These are phyloP conservation scores for Blastomussa wellsi DNA, from an alignment of 92 coral and sea anemone genomes.

Conservation along the genomic window DNA sequence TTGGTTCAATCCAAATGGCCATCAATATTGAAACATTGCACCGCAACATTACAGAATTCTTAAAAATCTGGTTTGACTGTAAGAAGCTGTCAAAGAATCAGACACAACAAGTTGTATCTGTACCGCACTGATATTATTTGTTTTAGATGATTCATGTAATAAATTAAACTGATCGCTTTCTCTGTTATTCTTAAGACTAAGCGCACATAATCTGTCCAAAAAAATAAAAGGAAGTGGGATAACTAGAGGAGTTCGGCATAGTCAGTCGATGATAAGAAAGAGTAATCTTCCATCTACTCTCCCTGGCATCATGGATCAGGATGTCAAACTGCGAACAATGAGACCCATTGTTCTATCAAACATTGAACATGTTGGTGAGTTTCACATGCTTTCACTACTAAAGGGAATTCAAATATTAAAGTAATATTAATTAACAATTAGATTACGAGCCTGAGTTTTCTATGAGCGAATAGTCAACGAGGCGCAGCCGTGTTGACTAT, in stretches of 20 bases:
- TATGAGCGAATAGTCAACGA: no score
- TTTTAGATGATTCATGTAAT: no score
- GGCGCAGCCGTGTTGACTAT: no score
- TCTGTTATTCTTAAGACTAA: constrained; percentile 1
- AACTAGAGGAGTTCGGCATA: constrained; percentile 34
- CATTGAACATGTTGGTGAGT: constrained; percentile 61
- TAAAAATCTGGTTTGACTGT: no score
- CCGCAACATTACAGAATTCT: no score
- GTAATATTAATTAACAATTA: no score
- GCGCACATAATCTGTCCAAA: constrained; percentile 15
- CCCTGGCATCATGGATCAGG: constrained; percentile 44
- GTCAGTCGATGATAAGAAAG: constrained; percentile 62
- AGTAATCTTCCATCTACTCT: neutral
- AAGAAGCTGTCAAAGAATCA: no score
- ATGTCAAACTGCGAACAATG: constrained; percentile 56
- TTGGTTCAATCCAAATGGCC: no score
- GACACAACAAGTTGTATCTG: no score
- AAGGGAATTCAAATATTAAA: neutral
- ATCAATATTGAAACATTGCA: no score
- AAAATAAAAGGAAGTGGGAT: constrained; percentile 22
- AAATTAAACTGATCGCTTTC: neutral
- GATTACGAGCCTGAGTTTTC: no score
- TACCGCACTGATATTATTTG: no score
- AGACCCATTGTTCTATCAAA: constrained; percentile 54
- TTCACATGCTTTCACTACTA: neutral